Evolutionary conservation across 2,888 invertebrate genomes (phyloP), one percentile per base, ranked within the genome.

Genomic region (Myathropa florea): DNA sequence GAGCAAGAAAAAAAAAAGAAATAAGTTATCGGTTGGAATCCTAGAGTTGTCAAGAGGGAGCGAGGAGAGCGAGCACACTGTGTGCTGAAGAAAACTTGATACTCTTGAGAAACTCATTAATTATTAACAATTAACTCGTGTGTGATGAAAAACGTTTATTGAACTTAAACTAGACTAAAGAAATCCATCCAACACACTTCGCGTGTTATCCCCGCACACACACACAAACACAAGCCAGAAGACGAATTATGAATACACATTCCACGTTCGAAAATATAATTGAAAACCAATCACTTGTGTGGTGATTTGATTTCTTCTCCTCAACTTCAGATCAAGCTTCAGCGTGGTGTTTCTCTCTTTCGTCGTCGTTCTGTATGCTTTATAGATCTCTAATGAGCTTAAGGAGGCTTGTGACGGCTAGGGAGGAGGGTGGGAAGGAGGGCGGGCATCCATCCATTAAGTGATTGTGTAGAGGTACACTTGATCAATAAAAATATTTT

Each of bases 311-410:
- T 82, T 71, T 75, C 59, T 65, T 75, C 28, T 21, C 59, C 39
- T 64, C 46, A 46, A 46, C 46, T 46, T 18, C 46, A 46, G 46
- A 46, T 46, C 46, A n/a, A 46, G 46, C 18, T 46, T 46, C n/a
- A 9, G 33, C 12, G 46, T 46, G 46, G 18, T 7, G 7, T 7
- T 18, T 33, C 33, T 46, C 46, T 46, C 46, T 46, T 46, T 46
- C 46, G 18, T 46, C 46, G 18, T 46, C 46, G 46, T 46, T 46
- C 46, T 46, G 18, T 18, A 46, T 46, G 55, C 18, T 59, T 10
- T 67, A 12, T 39, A n/a, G 65, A 64, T 76, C 30, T 67, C 53
- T 77, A 77, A 85, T 81, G 72, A 77, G 85, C 77, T 80, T 80
- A 80, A 71, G 39, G 24, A 57, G 18, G 18, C 46, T 18, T 1